These are phyloP conservation scores for Sarcoramphus papa DNA, from an alignment of 2,797 vertebrate genomes.

Conservation along the genomic window DNA sequence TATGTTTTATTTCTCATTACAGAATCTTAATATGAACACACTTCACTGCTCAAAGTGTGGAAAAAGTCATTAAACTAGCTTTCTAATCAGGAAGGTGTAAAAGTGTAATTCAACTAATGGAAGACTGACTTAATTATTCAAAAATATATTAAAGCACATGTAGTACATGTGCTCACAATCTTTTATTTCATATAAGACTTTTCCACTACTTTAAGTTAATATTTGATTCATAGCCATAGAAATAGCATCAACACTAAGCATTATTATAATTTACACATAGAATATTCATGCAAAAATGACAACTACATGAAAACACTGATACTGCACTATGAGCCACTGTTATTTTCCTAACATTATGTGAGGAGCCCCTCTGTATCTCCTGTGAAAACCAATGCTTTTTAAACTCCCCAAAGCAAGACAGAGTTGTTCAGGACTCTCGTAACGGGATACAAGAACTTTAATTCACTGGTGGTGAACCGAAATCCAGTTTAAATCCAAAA, in stretches of 20 bases:
- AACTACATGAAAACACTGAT: neutral
- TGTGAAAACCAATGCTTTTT: neutral
- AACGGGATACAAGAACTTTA: neutral
- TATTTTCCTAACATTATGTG: neutral
- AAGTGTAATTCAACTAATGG: conserved; percentile 86
- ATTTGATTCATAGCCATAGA: neutral
- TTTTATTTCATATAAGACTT: neutral
- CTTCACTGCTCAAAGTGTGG: conserved; percentile 73
- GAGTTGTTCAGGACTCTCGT: neutral
- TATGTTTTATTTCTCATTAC: conserved; percentile 77
- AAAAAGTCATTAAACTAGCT: conserved; percentile 81
- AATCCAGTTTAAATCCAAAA: neutral
- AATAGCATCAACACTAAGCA: neutral
- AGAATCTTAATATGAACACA: conserved; percentile 67
- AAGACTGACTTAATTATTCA: conserved; percentile 76
- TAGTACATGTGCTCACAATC: conserved; percentile 48
- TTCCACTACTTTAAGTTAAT: neutral
- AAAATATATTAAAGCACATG: conserved; percentile 72
- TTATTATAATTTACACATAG: neutral
- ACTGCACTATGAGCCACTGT: neutral
- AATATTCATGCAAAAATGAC: neutral
- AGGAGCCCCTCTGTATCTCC: neutral
- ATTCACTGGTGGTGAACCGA: neutral
- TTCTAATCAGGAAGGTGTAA: conserved; percentile 86
- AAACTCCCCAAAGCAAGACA: neutral